A percentile compares a stretch with the other conserved stretches of the same genome.
Evolutionary conservation across 2,113 vertebrate species (phyloP).

Genomic region (Poeciliopsis prolifica): DNA sequence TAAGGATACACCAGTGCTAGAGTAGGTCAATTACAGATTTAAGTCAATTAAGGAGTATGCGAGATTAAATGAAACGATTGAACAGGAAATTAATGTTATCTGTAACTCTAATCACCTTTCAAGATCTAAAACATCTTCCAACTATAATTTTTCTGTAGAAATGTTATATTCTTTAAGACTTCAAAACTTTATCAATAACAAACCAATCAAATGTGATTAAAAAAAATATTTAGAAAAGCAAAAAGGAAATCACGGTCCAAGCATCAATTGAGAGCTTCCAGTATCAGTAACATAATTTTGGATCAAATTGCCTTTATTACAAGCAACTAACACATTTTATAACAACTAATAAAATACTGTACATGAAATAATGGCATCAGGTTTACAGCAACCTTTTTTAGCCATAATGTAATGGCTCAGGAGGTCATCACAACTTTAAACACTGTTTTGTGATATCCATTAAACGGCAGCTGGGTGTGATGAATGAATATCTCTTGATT

Average conservation of each 20-base stretch:
- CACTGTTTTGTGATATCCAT: constrained; percentile 6
- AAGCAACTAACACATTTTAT: background rate
- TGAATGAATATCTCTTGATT: constrained; percentile 14
- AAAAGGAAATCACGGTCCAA: background rate
- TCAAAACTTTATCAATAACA: background rate
- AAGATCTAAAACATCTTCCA: background rate
- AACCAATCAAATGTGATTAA: background rate
- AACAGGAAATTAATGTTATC: too few relatives aligned
- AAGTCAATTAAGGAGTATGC: too few relatives aligned
- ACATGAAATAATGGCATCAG: background rate
- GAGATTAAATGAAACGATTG: too few relatives aligned
- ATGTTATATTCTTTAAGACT: background rate
- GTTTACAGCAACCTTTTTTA: constrained; percentile 1
- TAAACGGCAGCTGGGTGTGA: background rate
- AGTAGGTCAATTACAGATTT: too few relatives aligned
- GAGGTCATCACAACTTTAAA: constrained; percentile 11
- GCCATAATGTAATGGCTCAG: background rate
- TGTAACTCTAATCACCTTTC: background rate
- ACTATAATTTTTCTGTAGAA: background rate
- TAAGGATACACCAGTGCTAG: too few relatives aligned
- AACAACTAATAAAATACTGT: constrained; percentile 26
- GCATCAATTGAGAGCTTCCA: background rate
- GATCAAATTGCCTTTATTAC: background rate
- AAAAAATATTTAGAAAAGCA: background rate
- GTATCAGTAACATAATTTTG: background rate